A percentile compares a stretch with the other conserved stretches of the same genome.
phyloP scores from a whole-genome alignment of 2,797 vertebrate species.

The Myiotriccus ornatus region DNA sequence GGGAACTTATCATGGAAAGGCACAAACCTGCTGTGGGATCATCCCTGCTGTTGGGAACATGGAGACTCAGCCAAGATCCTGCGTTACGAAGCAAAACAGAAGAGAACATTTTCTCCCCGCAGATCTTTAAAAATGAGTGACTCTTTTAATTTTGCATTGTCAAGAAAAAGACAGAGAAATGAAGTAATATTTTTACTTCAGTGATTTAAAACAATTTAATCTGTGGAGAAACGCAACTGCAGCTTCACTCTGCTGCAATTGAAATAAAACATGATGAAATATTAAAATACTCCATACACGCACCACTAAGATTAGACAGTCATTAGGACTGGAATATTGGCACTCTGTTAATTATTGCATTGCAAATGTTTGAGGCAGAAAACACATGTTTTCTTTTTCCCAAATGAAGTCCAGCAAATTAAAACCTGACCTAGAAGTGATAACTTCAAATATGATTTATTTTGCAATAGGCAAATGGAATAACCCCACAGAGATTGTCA shows the following conservation, averaged over 20 bases:
- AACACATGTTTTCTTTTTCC: neutral
- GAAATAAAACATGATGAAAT: slow-evolving; percentile 61
- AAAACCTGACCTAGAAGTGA: slow-evolving; percentile 49
- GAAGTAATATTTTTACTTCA: slow-evolving; percentile 67
- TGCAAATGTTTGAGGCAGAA: slow-evolving; percentile 37
- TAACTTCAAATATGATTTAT: slow-evolving; percentile 55
- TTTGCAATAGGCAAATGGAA: neutral
- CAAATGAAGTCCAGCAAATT: slow-evolving; percentile 56
- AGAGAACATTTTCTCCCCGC: neutral
- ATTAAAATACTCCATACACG: slow-evolving; percentile 33
- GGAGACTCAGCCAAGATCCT: neutral
- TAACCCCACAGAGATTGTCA: slow-evolving; percentile 60
- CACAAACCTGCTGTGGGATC: neutral
- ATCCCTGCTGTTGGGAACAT: neutral
- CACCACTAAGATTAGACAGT: slow-evolving; percentile 53
- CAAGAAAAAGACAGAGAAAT: slow-evolving; percentile 54
- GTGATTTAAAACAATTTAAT: slow-evolving; percentile 66
- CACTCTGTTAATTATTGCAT: slow-evolving; percentile 50
- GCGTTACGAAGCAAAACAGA: neutral
- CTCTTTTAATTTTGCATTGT: slow-evolving; percentile 66
- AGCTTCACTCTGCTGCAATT: slow-evolving; percentile 3
- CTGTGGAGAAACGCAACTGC: slow-evolving; percentile 7
- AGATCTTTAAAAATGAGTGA: slow-evolving; percentile 70
- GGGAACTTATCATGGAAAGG: neutral
- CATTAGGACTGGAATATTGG: slow-evolving; percentile 51